Evolutionary conservation across 2,797 vertebrate genomes (phyloP).

Genomic region (Chiloscyllium punctatum): DNA sequence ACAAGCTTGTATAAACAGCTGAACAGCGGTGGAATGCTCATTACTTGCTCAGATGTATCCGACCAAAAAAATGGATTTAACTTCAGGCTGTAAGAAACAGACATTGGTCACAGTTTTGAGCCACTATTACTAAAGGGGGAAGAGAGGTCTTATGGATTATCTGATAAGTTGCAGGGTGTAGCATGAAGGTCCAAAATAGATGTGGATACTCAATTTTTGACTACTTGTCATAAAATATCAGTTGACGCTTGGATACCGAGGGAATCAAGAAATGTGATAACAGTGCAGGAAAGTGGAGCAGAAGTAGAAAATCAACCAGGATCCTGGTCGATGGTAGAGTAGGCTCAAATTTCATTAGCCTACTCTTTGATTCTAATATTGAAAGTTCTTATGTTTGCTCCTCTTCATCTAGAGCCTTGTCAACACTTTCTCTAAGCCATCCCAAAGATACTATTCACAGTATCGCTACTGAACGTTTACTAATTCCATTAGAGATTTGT

Average conservation of each 20-base stretch:
- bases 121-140: neutral
- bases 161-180: neutral
- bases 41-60: neutral
- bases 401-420: neutral
- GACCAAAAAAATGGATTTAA: neutral
- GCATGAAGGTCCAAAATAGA: neutral
- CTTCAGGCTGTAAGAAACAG: neutral
- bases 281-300: too few species aligned
- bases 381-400: neutral
- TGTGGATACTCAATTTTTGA: too few species aligned
- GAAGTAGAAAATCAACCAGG: too few species aligned
- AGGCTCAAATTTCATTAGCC: too few species aligned
- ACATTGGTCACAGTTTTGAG: neutral
- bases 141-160: neutral
- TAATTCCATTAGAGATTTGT: neutral
- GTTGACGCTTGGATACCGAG: too few species aligned
- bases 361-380: neutral
- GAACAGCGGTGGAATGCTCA: neutral
- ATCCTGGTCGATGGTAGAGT: too few species aligned
- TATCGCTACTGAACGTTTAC: neutral
- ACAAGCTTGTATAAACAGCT: neutral
- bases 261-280: too few species aligned
- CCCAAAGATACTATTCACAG: neutral
- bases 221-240: too few species aligned
- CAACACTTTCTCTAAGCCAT: neutral